Conservation (phyloP, 2,797 vertebrate species). For the Brachymystax lenok region DNA sequence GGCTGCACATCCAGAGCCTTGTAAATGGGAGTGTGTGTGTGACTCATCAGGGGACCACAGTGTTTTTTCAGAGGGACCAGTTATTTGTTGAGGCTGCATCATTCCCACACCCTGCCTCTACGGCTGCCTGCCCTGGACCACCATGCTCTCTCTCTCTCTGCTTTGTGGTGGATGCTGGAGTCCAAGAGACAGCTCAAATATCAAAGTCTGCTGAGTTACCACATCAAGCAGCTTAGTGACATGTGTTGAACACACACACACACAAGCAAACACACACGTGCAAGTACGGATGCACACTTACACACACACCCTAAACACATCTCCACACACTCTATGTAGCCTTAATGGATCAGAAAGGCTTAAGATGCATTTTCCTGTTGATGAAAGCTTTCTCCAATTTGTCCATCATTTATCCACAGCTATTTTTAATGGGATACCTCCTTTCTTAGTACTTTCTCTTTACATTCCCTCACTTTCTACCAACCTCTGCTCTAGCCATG, state of each 20-base stretch:
- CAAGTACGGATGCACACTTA: neutral
- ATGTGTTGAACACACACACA: constrained; percentile 22
- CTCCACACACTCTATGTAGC: neutral
- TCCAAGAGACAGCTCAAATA: constrained; percentile 33
- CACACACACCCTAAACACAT: neutral
- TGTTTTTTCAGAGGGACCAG: constrained; percentile 25
- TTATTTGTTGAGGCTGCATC: constrained; percentile 19
- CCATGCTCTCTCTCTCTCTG: constrained; percentile 25
- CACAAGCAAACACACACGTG: neutral
- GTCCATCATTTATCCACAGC: neutral
- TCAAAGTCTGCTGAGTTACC: constrained; percentile 46
- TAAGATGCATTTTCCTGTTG: neutral
- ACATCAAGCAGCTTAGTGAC: constrained; percentile 43
- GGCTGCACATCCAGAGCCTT: constrained; percentile 31
- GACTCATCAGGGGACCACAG: constrained; percentile 33
- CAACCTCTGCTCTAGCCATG: neutral
- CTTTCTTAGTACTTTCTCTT: neutral
- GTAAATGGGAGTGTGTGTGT: constrained; percentile 16
- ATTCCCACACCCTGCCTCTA: constrained; percentile 28
- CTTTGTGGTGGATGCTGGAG: constrained; percentile 39
- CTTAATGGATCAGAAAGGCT: neutral
- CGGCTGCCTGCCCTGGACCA: constrained; percentile 30
- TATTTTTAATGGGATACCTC: neutral
- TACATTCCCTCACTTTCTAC: neutral
- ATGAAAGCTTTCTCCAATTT: neutral